phyloP scores from a whole-genome alignment of 35 echinoderm and acorn worm species.

The Ophiothrix spiculata region DNA sequence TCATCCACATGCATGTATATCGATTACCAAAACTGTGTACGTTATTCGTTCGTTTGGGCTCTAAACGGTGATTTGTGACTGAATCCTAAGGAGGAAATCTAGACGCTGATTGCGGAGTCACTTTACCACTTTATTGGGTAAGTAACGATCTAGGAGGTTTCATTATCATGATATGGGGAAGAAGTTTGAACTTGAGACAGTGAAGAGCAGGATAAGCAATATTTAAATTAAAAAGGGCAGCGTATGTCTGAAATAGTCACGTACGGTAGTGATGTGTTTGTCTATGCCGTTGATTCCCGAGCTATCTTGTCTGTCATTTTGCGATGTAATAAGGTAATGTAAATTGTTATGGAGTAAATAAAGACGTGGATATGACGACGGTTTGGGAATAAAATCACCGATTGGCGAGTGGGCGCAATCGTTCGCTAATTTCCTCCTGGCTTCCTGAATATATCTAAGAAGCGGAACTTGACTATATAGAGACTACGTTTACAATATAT shows the following conservation, averaged over 20 bases:
- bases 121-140: background rate
- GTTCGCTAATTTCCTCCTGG: conserved; percentile 2
- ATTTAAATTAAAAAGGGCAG: no score
- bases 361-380: background rate
- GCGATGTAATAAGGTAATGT: conserved; percentile 8
- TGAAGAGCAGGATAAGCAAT: no score
- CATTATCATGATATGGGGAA: no score
- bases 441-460: background rate
- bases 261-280: background rate
- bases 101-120: background rate
- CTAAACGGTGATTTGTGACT: no score
- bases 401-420: background rate
- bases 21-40: no score
- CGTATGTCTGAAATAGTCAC: no score
- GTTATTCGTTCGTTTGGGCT: no score
- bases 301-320: background rate
- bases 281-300: background rate
- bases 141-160: no score
- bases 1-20: no score
- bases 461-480: conserved; percentile 12
- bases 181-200: no score
- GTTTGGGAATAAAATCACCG: background rate
- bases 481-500: background rate
- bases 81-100: conserved; percentile 4
- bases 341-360: conserved; percentile 16